phyloP scores from a whole-genome alignment of 2,797 vertebrate genomes.

The Centroberyx gerrardi region DNA sequence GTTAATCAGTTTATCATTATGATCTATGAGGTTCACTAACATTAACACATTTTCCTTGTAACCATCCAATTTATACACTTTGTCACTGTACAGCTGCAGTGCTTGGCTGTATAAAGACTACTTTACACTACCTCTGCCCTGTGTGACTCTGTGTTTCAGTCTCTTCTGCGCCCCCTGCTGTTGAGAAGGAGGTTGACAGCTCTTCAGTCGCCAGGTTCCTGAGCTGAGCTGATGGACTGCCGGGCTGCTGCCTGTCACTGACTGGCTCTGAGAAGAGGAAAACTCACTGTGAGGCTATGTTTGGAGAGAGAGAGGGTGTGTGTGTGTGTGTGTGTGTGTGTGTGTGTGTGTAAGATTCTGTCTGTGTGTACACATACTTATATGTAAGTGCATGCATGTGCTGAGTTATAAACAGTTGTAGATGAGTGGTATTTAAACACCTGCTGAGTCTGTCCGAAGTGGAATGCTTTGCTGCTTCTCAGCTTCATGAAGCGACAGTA shows the following conservation, averaged over 20 bases:
- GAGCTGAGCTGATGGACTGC: slow-evolving; percentile 49
- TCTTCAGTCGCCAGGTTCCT: slow-evolving; percentile 66
- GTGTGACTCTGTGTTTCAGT: slow-evolving; percentile 36
- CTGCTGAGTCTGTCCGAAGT: slow-evolving; percentile 59
- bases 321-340: slow-evolving; percentile 19
- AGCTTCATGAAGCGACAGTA: slow-evolving; percentile 84
- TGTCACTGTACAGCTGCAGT: neutral
- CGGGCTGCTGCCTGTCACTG: slow-evolving; percentile 44
- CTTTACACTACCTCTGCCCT: slow-evolving; percentile 68
- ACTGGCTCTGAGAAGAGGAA: slow-evolving; percentile 59
- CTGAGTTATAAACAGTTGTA: slow-evolving; percentile 17
- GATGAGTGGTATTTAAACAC: slow-evolving; percentile 62
- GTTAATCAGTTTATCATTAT: too few species aligned
- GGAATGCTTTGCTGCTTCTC: slow-evolving; percentile 71
- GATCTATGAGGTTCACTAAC: too few species aligned
- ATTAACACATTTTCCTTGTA: too few species aligned
- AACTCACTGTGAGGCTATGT: slow-evolving; percentile 36
- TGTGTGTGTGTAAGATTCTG: neutral
- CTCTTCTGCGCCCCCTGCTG: slow-evolving; percentile 74
- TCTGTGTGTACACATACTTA: slow-evolving; percentile 14
- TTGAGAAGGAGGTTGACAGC: slow-evolving; percentile 79
- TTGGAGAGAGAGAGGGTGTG: slow-evolving; percentile 6
- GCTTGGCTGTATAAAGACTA: slow-evolving; percentile 12
- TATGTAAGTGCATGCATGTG: slow-evolving; percentile 17
- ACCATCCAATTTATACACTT: neutral